Conservation (phyloP, 2,888 invertebrate genomes). For the Lasioglossum malachurum region DNA sequence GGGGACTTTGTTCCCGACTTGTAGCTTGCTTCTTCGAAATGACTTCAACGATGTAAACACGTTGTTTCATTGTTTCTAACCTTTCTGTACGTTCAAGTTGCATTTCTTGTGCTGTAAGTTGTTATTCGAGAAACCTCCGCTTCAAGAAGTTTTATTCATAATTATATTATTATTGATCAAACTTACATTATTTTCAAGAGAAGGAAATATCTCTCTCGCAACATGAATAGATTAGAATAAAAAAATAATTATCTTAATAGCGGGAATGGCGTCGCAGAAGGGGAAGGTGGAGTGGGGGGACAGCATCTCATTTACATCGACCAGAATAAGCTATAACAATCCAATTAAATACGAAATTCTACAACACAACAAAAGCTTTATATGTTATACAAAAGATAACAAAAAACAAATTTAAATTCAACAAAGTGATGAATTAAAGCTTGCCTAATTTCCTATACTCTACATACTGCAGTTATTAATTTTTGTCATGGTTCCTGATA, state of each 20-base stretch:
- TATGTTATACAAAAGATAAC: not conserved
- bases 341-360: not conserved
- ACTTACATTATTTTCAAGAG: too few relatives aligned
- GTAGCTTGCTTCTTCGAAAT: not conserved
- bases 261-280: too few relatives aligned
- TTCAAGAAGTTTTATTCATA: too few relatives aligned
- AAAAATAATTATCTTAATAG: too few relatives aligned
- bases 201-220: too few relatives aligned
- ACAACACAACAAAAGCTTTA: not conserved
- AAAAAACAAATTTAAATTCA: not conserved
- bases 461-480: not conserved
- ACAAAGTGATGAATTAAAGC: not conserved
- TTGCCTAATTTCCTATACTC: not conserved
- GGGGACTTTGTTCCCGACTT: not conserved
- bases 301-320: not conserved
- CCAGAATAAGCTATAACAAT: not conserved
- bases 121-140: too few relatives aligned
- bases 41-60: not conserved
- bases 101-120: too few relatives aligned
- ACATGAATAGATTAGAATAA: too few relatives aligned
- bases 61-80: not conserved
- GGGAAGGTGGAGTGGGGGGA: too few relatives aligned
- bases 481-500: not conserved
- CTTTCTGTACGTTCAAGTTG: not conserved
- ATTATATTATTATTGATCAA: too few relatives aligned